phyloP scores from a whole-genome alignment of 1,140 invertebrate genomes.

The Ips typographus region DNA sequence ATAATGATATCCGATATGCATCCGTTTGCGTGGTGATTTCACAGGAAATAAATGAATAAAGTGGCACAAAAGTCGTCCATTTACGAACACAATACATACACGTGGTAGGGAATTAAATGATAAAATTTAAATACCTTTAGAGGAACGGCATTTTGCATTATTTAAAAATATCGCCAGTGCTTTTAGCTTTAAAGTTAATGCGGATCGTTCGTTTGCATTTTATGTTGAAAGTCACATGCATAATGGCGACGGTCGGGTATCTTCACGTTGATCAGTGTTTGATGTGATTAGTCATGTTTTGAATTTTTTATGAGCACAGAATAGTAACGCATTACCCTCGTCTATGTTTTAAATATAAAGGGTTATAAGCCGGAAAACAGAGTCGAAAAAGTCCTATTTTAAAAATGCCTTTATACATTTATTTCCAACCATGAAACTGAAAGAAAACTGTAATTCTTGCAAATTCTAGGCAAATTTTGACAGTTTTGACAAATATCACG shows the following conservation, averaged over 20 bases:
- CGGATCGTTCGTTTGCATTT: background rate
- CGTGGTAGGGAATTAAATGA: slow-evolving; percentile 1
- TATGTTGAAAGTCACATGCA: background rate
- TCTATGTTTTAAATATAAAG: no score
- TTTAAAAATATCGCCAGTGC: slow-evolving; percentile 3
- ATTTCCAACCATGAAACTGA: no score
- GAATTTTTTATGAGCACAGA: background rate
- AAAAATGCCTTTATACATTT: no score
- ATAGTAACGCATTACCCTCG: no score
- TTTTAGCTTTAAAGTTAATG: slow-evolving; percentile 6
- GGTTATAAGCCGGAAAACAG: no score
- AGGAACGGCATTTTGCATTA: slow-evolving; percentile 1
- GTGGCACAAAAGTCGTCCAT: slow-evolving; percentile 2
- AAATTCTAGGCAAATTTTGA: no score
- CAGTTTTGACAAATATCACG: no score
- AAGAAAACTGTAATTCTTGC: no score
- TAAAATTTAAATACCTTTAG: slow-evolving; percentile 4
- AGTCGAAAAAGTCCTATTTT: no score
- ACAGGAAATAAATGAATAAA: slow-evolving; percentile 6
- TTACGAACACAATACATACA: background rate
- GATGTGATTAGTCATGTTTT: background rate
- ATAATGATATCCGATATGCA: slow-evolving; percentile 2
- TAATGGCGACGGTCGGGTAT: background rate
- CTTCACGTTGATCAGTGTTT: background rate
- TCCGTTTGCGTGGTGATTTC: background rate